phyloP scores from a whole-genome alignment of 2,113 vertebrate genomes.

The Propithecus coquereli region DNA sequence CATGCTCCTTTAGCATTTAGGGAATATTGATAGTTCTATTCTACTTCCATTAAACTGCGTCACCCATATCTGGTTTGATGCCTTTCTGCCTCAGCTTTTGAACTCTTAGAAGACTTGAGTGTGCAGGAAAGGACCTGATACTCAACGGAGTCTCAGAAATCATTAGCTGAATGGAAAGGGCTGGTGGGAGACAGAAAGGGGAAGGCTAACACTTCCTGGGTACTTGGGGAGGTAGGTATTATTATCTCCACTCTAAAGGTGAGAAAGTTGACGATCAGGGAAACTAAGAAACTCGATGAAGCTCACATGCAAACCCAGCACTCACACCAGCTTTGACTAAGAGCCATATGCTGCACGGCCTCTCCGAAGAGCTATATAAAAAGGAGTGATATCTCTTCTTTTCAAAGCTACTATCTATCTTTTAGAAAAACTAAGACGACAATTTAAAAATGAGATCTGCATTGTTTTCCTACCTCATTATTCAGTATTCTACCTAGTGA shows the following conservation, averaged over 20 bases:
- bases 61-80: not conserved
- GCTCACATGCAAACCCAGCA: constrained; percentile 22
- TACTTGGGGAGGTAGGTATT: not conserved
- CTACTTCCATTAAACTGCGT: not conserved
- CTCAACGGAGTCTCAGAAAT: not conserved
- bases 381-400: not conserved
- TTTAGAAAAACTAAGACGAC: constrained; percentile 13
- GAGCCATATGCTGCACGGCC: constrained; percentile 32
- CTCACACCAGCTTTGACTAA: constrained; percentile 15
- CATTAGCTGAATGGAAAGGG: not conserved
- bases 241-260: not conserved
- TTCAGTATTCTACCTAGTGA: constrained; percentile 1
- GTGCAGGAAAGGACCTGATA: not conserved
- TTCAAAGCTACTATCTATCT: not conserved
- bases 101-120: not conserved
- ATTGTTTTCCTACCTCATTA: not conserved
- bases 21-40: not conserved
- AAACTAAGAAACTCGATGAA: not conserved
- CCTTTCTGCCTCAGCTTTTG: not conserved
- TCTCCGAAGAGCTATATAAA: constrained; percentile 26
- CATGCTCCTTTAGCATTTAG: not conserved
- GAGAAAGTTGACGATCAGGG: not conserved
- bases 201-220: not conserved
- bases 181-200: not conserved
- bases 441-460: not conserved